A percentile compares a stretch with the other conserved stretches of the same genome.
Conservation (phyloP, 1,140 invertebrate genomes). For the Holotrichia oblita region DNA sequence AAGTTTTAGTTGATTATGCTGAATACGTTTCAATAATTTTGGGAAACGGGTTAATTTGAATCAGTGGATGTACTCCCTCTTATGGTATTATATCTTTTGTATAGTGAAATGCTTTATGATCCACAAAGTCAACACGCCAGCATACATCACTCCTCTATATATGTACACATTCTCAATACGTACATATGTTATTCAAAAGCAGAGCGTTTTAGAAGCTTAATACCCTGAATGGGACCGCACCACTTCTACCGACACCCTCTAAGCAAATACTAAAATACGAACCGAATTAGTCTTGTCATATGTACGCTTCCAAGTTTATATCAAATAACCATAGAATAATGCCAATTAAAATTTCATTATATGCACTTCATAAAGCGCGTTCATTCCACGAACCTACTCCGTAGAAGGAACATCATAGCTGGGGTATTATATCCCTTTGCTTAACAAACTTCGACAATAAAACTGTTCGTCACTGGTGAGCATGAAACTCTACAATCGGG, state of each 20-base stretch:
- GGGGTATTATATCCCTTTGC: conserved; percentile 29
- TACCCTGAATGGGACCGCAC: background rate
- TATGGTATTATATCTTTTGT: background rate
- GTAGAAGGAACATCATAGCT: conserved; percentile 6
- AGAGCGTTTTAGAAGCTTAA: background rate
- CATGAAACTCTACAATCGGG: conserved; percentile 38
- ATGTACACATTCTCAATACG: background rate
- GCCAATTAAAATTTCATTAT: conserved; percentile 41
- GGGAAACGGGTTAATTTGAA: background rate
- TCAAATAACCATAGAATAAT: conserved; percentile 20
- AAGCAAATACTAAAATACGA: background rate
- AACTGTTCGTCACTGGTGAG: conserved; percentile 38
- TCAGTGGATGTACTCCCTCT: background rate
- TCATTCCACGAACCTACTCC: background rate
- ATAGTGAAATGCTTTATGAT: background rate
- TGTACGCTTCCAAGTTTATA: background rate
- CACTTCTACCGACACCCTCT: background rate
- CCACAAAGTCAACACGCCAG: background rate
- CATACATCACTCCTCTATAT: background rate
- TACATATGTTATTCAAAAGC: background rate
- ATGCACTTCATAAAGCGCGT: conserved; percentile 37
- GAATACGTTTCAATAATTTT: too few relatives aligned
- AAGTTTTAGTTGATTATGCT: too few relatives aligned
- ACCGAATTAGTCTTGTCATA: background rate
- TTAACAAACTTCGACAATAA: conserved; percentile 39